Percentiles rank a stretch among this genome's conserved stretches.
These are phyloP conservation scores for Uria lomvia DNA, from an alignment of 2,113 vertebrate species.

Conservation along the genomic window DNA sequence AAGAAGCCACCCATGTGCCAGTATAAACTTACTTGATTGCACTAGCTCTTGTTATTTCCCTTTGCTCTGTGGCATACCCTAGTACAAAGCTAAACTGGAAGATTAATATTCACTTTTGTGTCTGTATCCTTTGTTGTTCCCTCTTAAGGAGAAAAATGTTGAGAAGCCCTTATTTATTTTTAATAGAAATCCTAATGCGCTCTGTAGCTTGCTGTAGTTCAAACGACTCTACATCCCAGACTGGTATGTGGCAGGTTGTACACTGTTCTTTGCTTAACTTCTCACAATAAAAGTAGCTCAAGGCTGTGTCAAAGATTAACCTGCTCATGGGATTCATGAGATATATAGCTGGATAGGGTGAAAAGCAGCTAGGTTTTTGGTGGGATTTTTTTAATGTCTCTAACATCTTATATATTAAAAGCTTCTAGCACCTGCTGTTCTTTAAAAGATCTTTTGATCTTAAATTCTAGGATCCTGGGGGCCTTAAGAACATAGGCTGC, in stretches of 20 bases:
- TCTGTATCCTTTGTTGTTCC: slow-evolving; percentile 15
- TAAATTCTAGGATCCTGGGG: slow-evolving; percentile 20
- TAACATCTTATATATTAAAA: slow-evolving; percentile 28
- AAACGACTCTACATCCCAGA: background rate
- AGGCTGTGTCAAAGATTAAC: slow-evolving; percentile 63
- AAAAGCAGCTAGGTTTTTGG: background rate
- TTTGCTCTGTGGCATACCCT: background rate
- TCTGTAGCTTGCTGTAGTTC: background rate
- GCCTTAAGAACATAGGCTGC: slow-evolving; percentile 25
- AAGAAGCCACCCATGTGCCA: background rate
- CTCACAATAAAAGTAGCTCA: slow-evolving; percentile 30
- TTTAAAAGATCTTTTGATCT: slow-evolving; percentile 57
- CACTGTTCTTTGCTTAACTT: slow-evolving; percentile 26
- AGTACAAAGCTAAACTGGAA: slow-evolving; percentile 4
- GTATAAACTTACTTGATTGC: background rate
- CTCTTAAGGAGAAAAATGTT: slow-evolving; percentile 17
- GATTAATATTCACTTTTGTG: slow-evolving; percentile 55
- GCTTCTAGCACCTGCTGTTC: slow-evolving; percentile 37
- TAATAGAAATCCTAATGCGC: background rate
- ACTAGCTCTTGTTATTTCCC: background rate
- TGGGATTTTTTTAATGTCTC: background rate
- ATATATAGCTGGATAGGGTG: background rate
- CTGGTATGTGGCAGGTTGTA: slow-evolving; percentile 15
- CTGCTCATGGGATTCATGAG: background rate
- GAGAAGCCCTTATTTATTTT: slow-evolving; percentile 60